Percentiles rank a stretch among this genome's conserved stretches.
Conservation (phyloP, 2,797 vertebrate genomes). For the Lithobates pipiens region DNA sequence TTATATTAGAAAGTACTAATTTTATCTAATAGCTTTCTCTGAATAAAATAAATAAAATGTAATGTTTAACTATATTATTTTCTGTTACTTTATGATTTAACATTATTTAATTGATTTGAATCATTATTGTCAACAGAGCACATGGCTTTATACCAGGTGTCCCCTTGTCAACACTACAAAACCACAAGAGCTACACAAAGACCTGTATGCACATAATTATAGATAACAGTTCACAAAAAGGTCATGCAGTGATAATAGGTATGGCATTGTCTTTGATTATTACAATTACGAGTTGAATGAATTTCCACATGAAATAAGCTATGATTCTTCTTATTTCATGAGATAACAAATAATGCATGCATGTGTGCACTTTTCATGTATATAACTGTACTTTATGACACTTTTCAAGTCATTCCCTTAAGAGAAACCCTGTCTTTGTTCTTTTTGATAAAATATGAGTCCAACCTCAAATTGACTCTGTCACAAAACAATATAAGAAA, state of each 20-base stretch:
- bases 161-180: slow-evolving; percentile 1
- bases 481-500: no score
- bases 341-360: slow-evolving; percentile 12
- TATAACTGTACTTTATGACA: not conserved
- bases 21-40: not conserved
- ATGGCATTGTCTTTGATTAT: slow-evolving; percentile 7
- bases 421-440: not conserved
- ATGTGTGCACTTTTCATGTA: not conserved
- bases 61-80: not conserved
- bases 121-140: not conserved
- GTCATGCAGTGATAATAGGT: slow-evolving; percentile 14
- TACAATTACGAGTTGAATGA: slow-evolving; percentile 1
- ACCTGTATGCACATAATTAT: slow-evolving; percentile 4
- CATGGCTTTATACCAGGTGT: not conserved
- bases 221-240: slow-evolving; percentile 3
- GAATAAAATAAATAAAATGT: not conserved
- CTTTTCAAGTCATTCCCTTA: not conserved
- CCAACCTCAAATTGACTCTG: not conserved
- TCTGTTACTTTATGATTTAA: not conserved
- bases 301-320: slow-evolving; percentile 11
- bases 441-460: not conserved
- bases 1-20: not conserved
- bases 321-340: slow-evolving; percentile 1
- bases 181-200: not conserved
- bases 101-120: not conserved